Conservation (phyloP, 2,888 invertebrate species). For the Creontiades dilutus region DNA sequence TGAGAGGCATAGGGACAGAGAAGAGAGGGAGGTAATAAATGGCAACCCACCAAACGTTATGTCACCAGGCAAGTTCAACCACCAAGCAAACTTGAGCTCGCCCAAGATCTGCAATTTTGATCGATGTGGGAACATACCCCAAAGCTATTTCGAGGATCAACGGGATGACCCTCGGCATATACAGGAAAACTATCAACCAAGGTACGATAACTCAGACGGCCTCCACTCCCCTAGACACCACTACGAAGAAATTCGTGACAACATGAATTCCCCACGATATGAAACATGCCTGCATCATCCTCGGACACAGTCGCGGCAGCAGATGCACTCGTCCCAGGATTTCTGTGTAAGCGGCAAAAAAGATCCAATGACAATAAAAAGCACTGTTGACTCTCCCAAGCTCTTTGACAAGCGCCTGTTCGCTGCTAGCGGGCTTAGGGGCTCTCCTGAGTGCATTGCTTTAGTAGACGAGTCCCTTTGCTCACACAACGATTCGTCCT, state of each 20-base stretch:
- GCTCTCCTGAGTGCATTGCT: slow-evolving; percentile 73
- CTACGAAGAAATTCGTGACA: slow-evolving; percentile 73
- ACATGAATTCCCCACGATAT: slow-evolving; percentile 58
- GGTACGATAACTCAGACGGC: slow-evolving; percentile 71
- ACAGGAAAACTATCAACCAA: slow-evolving; percentile 49
- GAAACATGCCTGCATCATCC: slow-evolving; percentile 56
- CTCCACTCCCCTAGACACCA: slow-evolving; percentile 72
- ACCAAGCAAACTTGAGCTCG: slow-evolving; percentile 48
- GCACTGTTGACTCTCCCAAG: slow-evolving; percentile 69
- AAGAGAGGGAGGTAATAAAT: slow-evolving; percentile 32
- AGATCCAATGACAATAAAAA: slow-evolving; percentile 67
- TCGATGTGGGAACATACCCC: slow-evolving; percentile 68
- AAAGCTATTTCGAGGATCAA: slow-evolving; percentile 64
- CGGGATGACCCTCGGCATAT: background rate
- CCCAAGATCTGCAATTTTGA: slow-evolving; percentile 68
- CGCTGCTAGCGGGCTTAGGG: slow-evolving; percentile 64
- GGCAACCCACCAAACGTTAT: slow-evolving; percentile 41
- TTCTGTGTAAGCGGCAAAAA: slow-evolving; percentile 65
- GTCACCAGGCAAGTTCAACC: slow-evolving; percentile 56
- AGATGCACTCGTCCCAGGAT: slow-evolving; percentile 66
- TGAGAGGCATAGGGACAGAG: slow-evolving; percentile 54
- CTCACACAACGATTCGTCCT: slow-evolving; percentile 74
- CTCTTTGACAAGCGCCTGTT: slow-evolving; percentile 72
- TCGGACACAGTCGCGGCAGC: slow-evolving; percentile 28
- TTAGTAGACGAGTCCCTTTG: slow-evolving; percentile 74